These are phyloP conservation scores for Schizopygopsis pylzovi DNA, from an alignment of 2,797 vertebrate genomes.

Conservation along the genomic window DNA sequence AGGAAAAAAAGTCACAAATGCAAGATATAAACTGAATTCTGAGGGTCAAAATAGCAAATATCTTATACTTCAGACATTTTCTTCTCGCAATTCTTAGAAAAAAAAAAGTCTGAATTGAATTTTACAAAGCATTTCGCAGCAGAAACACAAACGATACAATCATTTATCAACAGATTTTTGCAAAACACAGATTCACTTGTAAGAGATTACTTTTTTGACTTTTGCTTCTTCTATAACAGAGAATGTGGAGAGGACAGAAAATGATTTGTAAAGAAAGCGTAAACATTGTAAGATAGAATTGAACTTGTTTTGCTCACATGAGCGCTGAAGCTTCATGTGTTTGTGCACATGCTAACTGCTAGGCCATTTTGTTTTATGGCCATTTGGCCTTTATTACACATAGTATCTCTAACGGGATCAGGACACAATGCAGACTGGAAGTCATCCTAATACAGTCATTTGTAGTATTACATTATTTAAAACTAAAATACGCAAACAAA, in stretches of 20 bases:
- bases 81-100: too few species aligned
- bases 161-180: neutral
- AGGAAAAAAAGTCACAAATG: too few species aligned
- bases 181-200: neutral
- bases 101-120: too few species aligned
- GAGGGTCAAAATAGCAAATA: too few species aligned
- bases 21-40: too few species aligned
- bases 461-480: neutral
- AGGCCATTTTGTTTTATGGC: neutral
- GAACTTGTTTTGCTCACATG: neutral
- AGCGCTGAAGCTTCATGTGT: slow-evolving; percentile 3
- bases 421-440: slow-evolving; percentile 20
- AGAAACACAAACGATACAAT: neutral
- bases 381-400: neutral
- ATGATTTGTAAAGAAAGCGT: neutral
- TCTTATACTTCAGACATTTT: too few species aligned
- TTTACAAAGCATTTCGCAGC: too few species aligned
- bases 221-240: neutral
- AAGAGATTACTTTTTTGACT: neutral
- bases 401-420: slow-evolving; percentile 21
- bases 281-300: neutral
- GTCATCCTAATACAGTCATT: neutral
- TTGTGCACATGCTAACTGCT: neutral
- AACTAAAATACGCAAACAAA: neutral
- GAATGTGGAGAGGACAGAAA: neutral